Conservation (phyloP, 2,797 vertebrate genomes). For the Podarcis lilfordi region DNA sequence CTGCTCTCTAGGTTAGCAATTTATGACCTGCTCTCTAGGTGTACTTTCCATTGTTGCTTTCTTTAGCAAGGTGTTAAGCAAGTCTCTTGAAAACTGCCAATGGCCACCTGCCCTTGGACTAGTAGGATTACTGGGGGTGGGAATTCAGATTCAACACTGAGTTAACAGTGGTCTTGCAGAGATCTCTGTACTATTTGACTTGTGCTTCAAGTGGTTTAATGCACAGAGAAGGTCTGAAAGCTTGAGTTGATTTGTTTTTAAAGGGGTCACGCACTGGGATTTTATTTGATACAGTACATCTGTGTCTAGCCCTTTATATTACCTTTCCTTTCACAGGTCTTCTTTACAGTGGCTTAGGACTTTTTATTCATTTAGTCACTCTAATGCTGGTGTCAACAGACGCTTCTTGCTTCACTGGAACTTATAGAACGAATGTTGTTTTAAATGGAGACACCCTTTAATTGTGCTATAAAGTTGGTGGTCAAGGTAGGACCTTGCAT, state of each 20-base stretch:
- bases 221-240: neutral
- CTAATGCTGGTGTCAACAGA: neutral
- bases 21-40: slow-evolving; percentile 23
- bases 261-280: slow-evolving; percentile 27
- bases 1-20: slow-evolving; percentile 53
- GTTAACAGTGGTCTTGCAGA: slow-evolving; percentile 29
- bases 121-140: neutral
- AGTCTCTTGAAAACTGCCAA: slow-evolving; percentile 45
- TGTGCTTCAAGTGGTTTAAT: slow-evolving; percentile 31
- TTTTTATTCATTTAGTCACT: neutral
- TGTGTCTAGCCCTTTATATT: slow-evolving; percentile 11
- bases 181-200: slow-evolving; percentile 25
- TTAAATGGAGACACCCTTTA: neutral
- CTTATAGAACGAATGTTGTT: neutral
- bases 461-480: neutral
- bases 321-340: slow-evolving; percentile 17
- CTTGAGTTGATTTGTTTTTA: slow-evolving; percentile 40
- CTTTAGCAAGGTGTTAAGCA: slow-evolving; percentile 46
- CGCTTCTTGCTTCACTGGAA: neutral
- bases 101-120: neutral
- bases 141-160: slow-evolving; percentile 42
- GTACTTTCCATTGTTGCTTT: slow-evolving; percentile 59
- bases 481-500: neutral
- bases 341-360: slow-evolving; percentile 17
- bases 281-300: neutral